A percentile compares a stretch with the other conserved stretches of the same genome.
Evolutionary conservation across 2,113 vertebrate genomes (phyloP).

Genomic region (Strix aluco): DNA sequence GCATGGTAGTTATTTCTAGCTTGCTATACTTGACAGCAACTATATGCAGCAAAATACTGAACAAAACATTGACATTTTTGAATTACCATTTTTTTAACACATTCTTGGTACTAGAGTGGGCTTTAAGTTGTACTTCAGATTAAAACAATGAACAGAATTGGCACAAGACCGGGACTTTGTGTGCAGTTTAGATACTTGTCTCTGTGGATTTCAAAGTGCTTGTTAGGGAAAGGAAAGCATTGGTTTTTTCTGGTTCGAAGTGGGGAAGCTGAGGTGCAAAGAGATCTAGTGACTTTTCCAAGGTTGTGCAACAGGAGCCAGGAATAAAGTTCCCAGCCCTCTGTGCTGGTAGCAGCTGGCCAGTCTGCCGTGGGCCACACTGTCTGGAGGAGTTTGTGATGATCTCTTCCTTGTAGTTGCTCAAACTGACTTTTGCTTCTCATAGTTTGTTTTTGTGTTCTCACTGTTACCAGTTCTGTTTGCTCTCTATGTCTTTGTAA

Average conservation of each 20-base stretch:
- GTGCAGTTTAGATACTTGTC: background rate
- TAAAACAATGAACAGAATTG: background rate
- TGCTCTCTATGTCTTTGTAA: background rate
- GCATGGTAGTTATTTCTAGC: background rate
- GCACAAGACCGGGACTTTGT: background rate
- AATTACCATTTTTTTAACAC: background rate
- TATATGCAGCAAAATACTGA: background rate
- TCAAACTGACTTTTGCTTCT: background rate
- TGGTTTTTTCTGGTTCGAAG: background rate
- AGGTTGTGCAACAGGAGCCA: accelerated
- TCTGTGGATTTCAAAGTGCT: background rate
- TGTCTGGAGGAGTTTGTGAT: background rate
- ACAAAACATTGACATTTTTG: background rate
- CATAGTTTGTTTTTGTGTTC: background rate
- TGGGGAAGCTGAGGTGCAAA: background rate
- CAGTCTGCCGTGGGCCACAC: background rate
- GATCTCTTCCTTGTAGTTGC: background rate
- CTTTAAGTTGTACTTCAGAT: background rate
- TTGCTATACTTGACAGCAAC: background rate
- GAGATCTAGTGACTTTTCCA: background rate
- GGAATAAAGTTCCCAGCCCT: background rate
- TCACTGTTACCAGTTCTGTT: background rate
- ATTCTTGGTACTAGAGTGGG: background rate
- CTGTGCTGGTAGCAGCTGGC: background rate
- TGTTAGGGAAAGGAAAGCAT: background rate